Base-by-base conservation (phyloP, 2,888 invertebrate species). In the Diaperis boleti region DNA sequence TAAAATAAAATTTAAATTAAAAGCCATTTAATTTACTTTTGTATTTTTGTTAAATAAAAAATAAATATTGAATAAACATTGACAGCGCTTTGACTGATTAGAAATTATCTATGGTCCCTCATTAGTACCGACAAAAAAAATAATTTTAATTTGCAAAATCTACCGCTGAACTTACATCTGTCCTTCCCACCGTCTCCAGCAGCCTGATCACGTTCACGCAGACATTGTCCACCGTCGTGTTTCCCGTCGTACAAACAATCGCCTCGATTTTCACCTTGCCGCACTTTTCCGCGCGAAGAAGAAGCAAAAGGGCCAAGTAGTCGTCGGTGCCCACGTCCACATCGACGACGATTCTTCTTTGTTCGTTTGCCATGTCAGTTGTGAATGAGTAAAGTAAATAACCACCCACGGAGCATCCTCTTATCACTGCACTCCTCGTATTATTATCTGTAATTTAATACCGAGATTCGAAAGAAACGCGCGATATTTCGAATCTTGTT, bases 171-270 rank as follows among this genome's bases (percentile, higher is more conserved):
- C 87, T 85, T 78, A 90, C 91, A 74, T 90, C 88, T 67, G 84
- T 82, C 63, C 87, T 82, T 13, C 83, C 81, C 7, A 85, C 86
- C 4, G 86, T 81, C 69, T 85, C 82, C 7, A 94, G 78, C 52
- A 90, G 86, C 68, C 89, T 85, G 39, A 89, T 85, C 15, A 91
- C 89, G 76, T 94, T 94, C 11, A 80, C 81, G 18, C 85, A 85
- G 0, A 89, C 91, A 74, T 92, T 87, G 7, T 89, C 85, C 49
- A 92, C 82, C 1, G 78, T 79, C 0, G 91, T 90, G 74, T 94
- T 94, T 0, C 94, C 94, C 69, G 87, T 85, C 0, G 87, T 89
- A 50, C 91, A 91, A 0, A 92, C 92, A 1, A 94, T 85, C 0
- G 86, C 93, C 41, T 91, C 76, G 33, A 94, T 78, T 69, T 87